A percentile compares a stretch with the other conserved stretches of the same genome.
phyloP scores from a whole-genome alignment of 2,113 vertebrate genomes.

The Neodon shergylaensis region DNA sequence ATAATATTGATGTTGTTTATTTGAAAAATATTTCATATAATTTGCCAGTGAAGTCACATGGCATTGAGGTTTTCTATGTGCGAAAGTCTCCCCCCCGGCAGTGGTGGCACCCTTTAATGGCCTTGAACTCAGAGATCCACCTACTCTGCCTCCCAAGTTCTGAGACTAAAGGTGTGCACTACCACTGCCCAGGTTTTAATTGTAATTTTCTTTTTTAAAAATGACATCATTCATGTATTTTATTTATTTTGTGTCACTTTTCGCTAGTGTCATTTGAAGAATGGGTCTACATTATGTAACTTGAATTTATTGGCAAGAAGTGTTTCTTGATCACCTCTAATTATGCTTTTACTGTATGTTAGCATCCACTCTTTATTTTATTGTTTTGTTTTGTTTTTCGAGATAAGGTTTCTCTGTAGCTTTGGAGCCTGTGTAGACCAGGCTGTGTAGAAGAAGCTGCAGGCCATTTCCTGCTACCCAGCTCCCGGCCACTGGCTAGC shows the following conservation, averaged over 20 bases:
- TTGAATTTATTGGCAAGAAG: slow-evolving; percentile 25
- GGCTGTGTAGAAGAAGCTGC: too few species aligned
- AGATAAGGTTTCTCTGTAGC: too few species aligned
- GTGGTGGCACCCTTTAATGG: too few species aligned
- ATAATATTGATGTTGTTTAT: background rate
- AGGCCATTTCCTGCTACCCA: too few species aligned
- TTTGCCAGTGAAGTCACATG: background rate
- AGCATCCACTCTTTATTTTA: background rate
- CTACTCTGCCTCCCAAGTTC: background rate
- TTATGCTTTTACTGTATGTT: background rate
- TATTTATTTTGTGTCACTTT: background rate
- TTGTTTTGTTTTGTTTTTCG: too few species aligned
- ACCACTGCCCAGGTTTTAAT: background rate
- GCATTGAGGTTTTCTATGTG: background rate
- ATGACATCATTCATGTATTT: background rate
- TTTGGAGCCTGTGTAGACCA: too few species aligned
- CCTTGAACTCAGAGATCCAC: background rate
- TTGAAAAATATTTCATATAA: background rate
- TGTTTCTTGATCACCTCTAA: background rate
- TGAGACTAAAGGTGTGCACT: background rate
- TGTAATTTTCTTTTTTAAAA: slow-evolving; percentile 18
- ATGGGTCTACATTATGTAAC: slow-evolving; percentile 27
- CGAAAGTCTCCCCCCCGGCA: too few species aligned
- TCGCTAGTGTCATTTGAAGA: background rate
- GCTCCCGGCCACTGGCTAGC: too few species aligned